Base-by-base conservation (phyloP, 2,797 vertebrate genomes). In the Phalloptychus januarius region DNA sequence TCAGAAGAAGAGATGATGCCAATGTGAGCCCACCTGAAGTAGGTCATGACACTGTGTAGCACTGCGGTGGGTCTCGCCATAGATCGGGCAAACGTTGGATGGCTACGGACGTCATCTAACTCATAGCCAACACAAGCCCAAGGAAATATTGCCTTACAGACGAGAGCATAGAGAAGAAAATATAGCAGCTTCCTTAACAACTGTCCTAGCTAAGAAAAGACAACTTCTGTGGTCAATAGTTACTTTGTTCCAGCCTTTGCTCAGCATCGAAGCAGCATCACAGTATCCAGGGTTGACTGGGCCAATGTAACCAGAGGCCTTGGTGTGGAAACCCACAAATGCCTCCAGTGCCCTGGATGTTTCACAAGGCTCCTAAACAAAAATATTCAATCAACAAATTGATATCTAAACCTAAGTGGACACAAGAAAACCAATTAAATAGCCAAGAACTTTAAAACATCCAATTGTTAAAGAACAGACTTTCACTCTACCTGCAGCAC, bases 211-310 rank as follows among this genome's bases (percentile, higher is more conserved):
- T 70, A 42, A n/a, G 44, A 42, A 15, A 63, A 70, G 5, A 23
- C n/a, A 23, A 40, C 16, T 16, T 20, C 5, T 2, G 11, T 23
- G 36, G 36, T 23, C 36, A 38, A 2, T 23, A 10, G 46, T 5
- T 46, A 95, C 94, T 92, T 97, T 98, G 89, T 97, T 95, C 97
- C 97, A 98, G 88, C 92, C 95, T 89, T 96, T 96, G 79, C 93
- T 96, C 73, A 98, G 85, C 87, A 97, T 90, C 0, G 95, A 95
- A 8, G 96, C 96, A 28, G 94, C 94, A 18, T 98, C 96, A 28
- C 97, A 98, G 92, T 97, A 97, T 16, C 96, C 96, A 1, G 97
- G 97, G 83, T 98, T 98, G 81, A 93, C 86, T 7, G 96, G 97
- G n/a, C 97, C 97, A 46, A 97, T 83, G 81, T 96, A 98, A 61